Evolutionary conservation across 2,113 vertebrate species (phyloP), one percentile per base, ranked within the genome.

Genomic region (Heterotis niloticus): DNA sequence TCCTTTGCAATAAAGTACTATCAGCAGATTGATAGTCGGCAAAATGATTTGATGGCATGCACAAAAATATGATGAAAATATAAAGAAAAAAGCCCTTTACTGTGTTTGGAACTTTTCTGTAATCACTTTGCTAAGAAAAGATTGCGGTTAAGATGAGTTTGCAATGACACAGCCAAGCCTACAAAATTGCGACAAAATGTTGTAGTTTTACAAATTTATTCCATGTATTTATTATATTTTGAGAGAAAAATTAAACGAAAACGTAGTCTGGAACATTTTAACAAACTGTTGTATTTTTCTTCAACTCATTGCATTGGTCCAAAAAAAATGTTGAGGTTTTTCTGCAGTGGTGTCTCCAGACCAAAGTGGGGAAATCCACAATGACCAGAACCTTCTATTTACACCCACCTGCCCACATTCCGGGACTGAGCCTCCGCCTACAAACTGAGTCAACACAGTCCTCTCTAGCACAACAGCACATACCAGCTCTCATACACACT

Each of bases 291-390:
- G 34, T 24, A 56, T 52, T 79, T 69, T 70, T 66, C 73, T 80
- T 65, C 65, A 29, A 4, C 62, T 68, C n/a, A 17, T 57, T 72
- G 79, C 65, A 13, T 59, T 24, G 29, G 5, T 65, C 79, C 72
- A 69, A 64, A 20, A 59, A 76, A 68, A 80, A 54, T 76, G 20
- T 18, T 80, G 72, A 80, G 73, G 77, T 70, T 76, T 76, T 64
- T n/a, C 16, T 80, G 13, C 79, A 76, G 62, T 76, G 56, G 73
- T 69, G 72, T 69, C 29, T 76, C 72, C 3, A 62, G 24, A 78
- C 64, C 79, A 70, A 78, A 67, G 64, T 26, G 79, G 79, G 79
- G 66, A 80, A 80, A 76, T 76, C 79, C 74, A 76, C 73, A 80
- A 11, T 70, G 56, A 75, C 72, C 79, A 62, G 2, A 60, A 28